phyloP scores from a whole-genome alignment of 2,113 vertebrate genomes.

The Ascaphus truei region DNA sequence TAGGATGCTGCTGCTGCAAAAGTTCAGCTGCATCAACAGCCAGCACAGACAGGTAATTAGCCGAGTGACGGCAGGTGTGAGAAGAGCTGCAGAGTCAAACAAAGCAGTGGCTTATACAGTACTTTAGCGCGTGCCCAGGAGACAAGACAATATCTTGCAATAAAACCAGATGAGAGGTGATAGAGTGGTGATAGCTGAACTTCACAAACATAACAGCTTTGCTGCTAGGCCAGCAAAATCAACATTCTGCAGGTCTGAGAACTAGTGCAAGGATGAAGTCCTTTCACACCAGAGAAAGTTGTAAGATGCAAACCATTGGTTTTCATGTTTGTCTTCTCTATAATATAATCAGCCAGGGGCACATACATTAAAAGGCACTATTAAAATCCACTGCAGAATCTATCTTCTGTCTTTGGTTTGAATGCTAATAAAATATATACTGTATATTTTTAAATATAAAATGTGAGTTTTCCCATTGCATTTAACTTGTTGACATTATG shows the following conservation, averaged over 20 bases:
- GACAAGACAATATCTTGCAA: slow-evolving; percentile 6
- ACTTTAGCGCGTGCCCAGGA: too few species aligned
- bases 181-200: background rate
- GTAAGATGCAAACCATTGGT: background rate
- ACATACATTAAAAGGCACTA: too few species aligned
- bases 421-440: too few species aligned
- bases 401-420: too few species aligned
- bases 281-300: background rate
- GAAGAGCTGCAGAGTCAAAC: slow-evolving; percentile 16
- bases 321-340: background rate
- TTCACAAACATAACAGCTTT: slow-evolving; percentile 13
- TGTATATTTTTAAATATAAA: too few species aligned
- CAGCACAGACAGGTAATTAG: slow-evolving; percentile 25
- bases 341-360: background rate
- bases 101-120: slow-evolving; percentile 17
- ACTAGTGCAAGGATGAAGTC: background rate
- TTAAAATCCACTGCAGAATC: too few species aligned
- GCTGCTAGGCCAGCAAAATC: slow-evolving; percentile 6
- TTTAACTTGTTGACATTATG: too few species aligned
- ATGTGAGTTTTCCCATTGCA: too few species aligned
- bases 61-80: slow-evolving; percentile 26
- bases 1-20: background rate
- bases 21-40: background rate
- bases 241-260: background rate
- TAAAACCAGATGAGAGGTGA: slow-evolving; percentile 2